A percentile compares a stretch with the other conserved stretches of the same genome.
Evolutionary conservation across 2,797 vertebrate genomes (phyloP).

Genomic region (Enoplosus armatus): DNA sequence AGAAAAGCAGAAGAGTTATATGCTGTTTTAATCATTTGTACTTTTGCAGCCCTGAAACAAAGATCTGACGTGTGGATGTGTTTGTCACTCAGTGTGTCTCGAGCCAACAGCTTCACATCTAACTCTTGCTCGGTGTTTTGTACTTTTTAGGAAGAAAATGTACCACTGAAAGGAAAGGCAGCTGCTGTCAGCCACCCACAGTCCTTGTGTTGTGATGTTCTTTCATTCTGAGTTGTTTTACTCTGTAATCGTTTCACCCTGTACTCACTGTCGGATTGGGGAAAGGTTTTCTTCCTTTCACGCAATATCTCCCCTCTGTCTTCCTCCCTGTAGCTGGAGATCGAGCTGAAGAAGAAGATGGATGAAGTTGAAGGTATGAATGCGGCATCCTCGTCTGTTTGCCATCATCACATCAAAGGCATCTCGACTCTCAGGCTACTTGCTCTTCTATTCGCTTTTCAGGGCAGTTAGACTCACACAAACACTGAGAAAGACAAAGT

Average conservation of each 20-base stretch:
- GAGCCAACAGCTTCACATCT: background rate
- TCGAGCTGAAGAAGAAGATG: conserved; percentile 91
- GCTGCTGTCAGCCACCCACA: conserved; percentile 2
- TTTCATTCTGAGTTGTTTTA: conserved; percentile 31
- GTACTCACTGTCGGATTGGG: background rate
- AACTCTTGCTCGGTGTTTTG: background rate
- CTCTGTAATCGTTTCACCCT: conserved; percentile 6
- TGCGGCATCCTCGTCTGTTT: background rate
- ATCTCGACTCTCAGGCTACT: background rate
- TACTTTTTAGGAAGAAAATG: background rate
- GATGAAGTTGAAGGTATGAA: conserved; percentile 92
- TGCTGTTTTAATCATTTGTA: background rate
- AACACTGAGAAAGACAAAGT: background rate
- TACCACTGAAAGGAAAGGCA: background rate
- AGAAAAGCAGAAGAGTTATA: background rate
- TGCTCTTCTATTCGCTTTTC: background rate
- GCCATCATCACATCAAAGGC: background rate
- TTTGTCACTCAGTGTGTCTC: background rate
- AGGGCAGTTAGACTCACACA: background rate
- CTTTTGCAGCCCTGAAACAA: background rate
- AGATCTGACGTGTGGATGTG: too few species aligned
- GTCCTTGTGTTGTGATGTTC: background rate
- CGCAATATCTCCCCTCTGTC: conserved; percentile 5
- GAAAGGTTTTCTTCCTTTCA: background rate
- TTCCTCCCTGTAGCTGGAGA: conserved; percentile 88